phyloP scores from a whole-genome alignment of 1,140 invertebrate species.

The Hylaeus volcanicus region DNA sequence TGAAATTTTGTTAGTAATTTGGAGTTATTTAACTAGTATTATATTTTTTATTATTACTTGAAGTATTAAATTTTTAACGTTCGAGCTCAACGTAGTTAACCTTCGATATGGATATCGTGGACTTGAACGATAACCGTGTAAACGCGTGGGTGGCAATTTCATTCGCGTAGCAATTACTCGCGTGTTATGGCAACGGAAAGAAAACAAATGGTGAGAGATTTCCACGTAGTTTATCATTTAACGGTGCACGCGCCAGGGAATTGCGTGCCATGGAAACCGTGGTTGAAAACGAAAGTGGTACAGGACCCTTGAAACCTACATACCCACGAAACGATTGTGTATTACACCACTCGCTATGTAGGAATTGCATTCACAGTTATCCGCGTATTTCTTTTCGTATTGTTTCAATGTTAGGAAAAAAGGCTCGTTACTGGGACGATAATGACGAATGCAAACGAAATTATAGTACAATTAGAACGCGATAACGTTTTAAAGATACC shows the following conservation, averaged over 20 bases:
- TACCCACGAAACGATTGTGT: neutral
- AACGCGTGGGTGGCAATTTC: neutral
- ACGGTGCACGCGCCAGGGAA: neutral
- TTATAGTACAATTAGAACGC: no score
- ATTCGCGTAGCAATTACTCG: neutral
- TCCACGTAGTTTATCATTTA: neutral
- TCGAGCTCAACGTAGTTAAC: no score
- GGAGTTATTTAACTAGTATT: no score
- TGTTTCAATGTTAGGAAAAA: neutral
- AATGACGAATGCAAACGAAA: no score
- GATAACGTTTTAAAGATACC: no score
- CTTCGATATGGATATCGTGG: no score
- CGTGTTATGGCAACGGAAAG: slow-evolving; percentile 11
- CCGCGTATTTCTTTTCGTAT: no score
- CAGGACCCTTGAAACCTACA: neutral
- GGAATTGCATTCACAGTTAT: no score
- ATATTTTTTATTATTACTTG: no score
- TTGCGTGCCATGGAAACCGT: slow-evolving; percentile 11
- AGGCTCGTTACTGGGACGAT: no score
- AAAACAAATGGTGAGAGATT: slow-evolving; percentile 26
- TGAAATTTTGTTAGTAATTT: no score
- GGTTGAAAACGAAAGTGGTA: slow-evolving; percentile 30
- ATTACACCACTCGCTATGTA: neutral
- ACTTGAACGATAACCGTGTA: neutral
- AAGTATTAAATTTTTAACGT: no score